Conservation (phyloP, 2,797 vertebrate species). For the Pempheris klunzingeri region DNA sequence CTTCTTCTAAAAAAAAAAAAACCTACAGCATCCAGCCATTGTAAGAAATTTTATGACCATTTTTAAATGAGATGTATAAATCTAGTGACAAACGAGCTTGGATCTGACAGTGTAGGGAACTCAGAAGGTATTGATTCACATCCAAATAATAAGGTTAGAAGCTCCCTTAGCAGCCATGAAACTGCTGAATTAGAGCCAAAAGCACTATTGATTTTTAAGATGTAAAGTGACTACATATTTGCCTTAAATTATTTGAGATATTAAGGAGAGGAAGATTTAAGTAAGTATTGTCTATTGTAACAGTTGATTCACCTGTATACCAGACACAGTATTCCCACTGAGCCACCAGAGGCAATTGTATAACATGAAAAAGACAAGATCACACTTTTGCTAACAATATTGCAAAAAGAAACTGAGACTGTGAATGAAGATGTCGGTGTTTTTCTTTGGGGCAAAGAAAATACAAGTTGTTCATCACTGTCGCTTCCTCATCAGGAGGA, state of each 20-base stretch:
- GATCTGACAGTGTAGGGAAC: too few species aligned
- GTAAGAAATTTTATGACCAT: too few species aligned
- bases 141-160: too few species aligned
- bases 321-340: slow-evolving; percentile 31
- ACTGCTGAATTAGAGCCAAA: not conserved
- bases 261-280: not conserved
- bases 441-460: slow-evolving; percentile 22
- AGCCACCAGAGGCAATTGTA: slow-evolving; percentile 30
- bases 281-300: slow-evolving; percentile 7
- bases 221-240: not conserved
- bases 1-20: too few species aligned
- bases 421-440: slow-evolving; percentile 43
- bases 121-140: too few species aligned
- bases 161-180: not conserved
- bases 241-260: not conserved
- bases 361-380: slow-evolving; percentile 26
- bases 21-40: too few species aligned
- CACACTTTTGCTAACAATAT: slow-evolving; percentile 27
- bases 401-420: slow-evolving; percentile 6
- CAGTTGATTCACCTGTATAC: slow-evolving; percentile 41
- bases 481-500: slow-evolving; percentile 18
- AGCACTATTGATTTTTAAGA: not conserved
- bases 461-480: slow-evolving; percentile 17
- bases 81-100: not conserved
- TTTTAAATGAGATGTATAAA: not conserved